phyloP scores from a whole-genome alignment of 1,140 invertebrate species.

The Drosophila pachea region DNA sequence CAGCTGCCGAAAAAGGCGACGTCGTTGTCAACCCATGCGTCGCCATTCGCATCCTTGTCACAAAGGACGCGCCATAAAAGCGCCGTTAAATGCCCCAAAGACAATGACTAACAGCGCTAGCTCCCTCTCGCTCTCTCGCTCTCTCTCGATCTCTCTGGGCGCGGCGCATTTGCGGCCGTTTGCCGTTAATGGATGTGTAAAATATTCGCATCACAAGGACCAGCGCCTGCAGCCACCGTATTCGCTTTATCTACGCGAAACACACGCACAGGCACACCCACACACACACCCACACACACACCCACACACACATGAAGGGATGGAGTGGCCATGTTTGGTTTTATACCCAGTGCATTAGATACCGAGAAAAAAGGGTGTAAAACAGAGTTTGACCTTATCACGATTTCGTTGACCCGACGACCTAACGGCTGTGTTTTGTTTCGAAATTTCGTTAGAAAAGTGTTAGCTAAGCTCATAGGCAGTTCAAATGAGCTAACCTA shows the following conservation, averaged over 20 bases:
- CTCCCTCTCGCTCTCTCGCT: not conserved
- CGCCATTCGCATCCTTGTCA: constrained; percentile 39
- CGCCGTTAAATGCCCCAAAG: constrained; percentile 49
- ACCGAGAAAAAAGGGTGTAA: constrained; percentile 19
- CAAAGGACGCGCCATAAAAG: constrained; percentile 47
- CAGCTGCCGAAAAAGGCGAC: constrained; percentile 13
- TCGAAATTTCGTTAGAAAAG: not conserved
- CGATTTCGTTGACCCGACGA: constrained; percentile 8
- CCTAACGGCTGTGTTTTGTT: not conserved
- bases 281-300: not conserved
- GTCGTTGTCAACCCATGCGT: constrained; percentile 31
- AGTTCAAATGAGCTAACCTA: not conserved
- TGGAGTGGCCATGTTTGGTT: constrained; percentile 44
- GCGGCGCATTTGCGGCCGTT: constrained; percentile 38
- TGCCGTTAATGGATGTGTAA: constrained; percentile 50
- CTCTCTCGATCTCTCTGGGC: constrained; percentile 1
- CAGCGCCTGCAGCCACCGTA: constrained; percentile 30
- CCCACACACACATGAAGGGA: constrained; percentile 8
- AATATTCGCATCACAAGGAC: constrained; percentile 37
- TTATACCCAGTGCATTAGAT: constrained; percentile 47
- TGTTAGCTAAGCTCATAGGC: not conserved
- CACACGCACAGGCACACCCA: constrained; percentile 13
- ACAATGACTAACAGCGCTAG: constrained; percentile 36
- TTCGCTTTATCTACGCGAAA: constrained; percentile 37
- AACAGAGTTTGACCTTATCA: constrained; percentile 18